Base-by-base conservation (phyloP, 2,797 vertebrate genomes). In the Sebastes cheni region DNA sequence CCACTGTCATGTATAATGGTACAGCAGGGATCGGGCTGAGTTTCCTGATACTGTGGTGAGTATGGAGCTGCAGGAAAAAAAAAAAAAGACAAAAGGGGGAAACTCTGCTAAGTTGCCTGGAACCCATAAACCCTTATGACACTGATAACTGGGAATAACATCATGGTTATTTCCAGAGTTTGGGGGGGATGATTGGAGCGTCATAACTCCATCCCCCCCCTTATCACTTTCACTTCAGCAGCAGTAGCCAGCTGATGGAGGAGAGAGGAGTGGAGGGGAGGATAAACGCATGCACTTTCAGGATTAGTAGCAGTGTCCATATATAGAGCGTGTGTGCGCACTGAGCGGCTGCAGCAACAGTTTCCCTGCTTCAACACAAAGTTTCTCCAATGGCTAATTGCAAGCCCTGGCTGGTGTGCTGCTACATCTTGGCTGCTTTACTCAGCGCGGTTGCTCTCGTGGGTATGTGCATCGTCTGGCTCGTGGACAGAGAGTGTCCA, bases 321-420 rank as follows among this genome's bases (percentile, higher is more conserved):
- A 71, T 14, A 52, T 46, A 18, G 22, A 80, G 69, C 23, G 18
- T 29, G 29, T 68, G 29, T 11, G 69, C 39, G 75, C 79, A 39
- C 8, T 34, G 67, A 58, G 61, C 39, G 2, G 54, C 71, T 23
- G 80, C 64, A 23, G 67, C 67, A 55, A 55, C 68, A 77, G 14
- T 14, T 67, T 22, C 27, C 14, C 12, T 18, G 46, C 18, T 30
- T 54, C 56, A 39, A 39, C 36, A 39, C 36, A 39, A 39, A 14
- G 13, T 70, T 70, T 36, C 5, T 8, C 8, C 25, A 54, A 96
- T 96, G 95, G 92, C 87, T 6, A 85, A 79, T 25, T 73, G 13
- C 8, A 91, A 77, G 36, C 60, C 80, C 3, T 90, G 86, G 76
- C 16, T 87, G 55, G 11, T 89, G 62, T 78, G 89, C 79, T 94